Conservation (phyloP, 2,113 vertebrate species). For the Dicrurus megarhynchus region DNA sequence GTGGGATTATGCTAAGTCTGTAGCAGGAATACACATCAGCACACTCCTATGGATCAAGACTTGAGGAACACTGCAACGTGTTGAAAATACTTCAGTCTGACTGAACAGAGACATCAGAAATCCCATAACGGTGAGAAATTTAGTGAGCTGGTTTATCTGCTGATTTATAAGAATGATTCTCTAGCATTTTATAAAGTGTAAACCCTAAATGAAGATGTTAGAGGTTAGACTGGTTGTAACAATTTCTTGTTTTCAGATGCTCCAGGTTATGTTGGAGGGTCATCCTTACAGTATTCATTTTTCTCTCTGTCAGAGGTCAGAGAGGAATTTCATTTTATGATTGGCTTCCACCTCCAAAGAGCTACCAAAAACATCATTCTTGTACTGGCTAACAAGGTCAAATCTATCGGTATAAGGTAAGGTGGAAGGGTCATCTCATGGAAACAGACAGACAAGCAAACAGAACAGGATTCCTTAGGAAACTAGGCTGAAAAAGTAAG, state of each 20-base stretch:
- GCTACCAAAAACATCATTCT: background rate
- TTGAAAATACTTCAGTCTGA: background rate
- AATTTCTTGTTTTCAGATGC: background rate
- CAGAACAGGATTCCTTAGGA: background rate
- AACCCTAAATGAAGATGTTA: background rate
- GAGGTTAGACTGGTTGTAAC: background rate
- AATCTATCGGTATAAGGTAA: background rate
- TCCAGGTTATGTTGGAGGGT: background rate
- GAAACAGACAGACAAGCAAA: background rate
- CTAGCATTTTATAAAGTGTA: background rate
- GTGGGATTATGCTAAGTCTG: background rate
- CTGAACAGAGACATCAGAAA: background rate
- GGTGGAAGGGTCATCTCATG: background rate
- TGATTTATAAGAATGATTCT: background rate
- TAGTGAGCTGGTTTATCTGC: background rate
- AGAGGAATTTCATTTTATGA: background rate
- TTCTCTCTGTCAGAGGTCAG: background rate
- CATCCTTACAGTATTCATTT: background rate
- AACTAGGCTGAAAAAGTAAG: background rate
- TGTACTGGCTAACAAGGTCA: background rate
- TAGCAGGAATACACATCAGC: background rate
- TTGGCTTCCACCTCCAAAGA: background rate
- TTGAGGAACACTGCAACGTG: background rate
- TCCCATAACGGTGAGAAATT: background rate
- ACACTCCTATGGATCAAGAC: fast-evolving